phyloP scores from a whole-genome alignment of 1,140 invertebrate species.

The Drosophila bipectinata region DNA sequence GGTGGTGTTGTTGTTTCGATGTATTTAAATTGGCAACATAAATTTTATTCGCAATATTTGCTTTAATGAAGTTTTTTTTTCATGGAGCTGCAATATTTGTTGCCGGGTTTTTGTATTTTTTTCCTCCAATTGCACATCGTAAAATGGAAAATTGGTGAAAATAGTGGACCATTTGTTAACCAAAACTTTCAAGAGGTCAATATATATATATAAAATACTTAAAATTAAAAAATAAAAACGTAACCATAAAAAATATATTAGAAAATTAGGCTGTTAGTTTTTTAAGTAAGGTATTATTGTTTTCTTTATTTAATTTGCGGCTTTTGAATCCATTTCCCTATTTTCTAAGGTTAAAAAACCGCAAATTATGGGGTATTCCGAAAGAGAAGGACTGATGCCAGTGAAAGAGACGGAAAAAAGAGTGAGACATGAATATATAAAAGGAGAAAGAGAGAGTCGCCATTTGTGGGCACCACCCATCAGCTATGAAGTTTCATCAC shows the following conservation, averaged over 20 bases:
- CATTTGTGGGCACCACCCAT: conserved; percentile 65
- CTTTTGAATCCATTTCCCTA: conserved; percentile 9
- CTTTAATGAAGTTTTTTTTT: conserved; percentile 74
- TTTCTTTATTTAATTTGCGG: not conserved
- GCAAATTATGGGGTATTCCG: conserved; percentile 16
- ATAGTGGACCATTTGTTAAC: conserved; percentile 76
- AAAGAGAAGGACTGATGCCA: conserved; percentile 17
- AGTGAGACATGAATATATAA: conserved; percentile 3
- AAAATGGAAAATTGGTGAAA: conserved; percentile 81
- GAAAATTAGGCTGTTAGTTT: not conserved
- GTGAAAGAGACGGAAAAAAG: not conserved
- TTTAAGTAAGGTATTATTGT: not conserved
- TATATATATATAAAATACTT: not conserved
- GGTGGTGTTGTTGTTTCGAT: conserved; percentile 58
- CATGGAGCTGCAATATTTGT: conserved; percentile 4
- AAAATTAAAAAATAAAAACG: not conserved
- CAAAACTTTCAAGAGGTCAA: not conserved
- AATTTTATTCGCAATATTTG: conserved; percentile 75
- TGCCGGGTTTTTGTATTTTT: conserved; percentile 27
- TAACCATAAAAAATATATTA: not conserved
- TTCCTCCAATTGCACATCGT: conserved; percentile 61
- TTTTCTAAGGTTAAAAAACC: conserved; percentile 38
- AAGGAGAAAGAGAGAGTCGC: conserved; percentile 25
- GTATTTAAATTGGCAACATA: conserved; percentile 80
- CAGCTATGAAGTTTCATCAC: conserved; percentile 68